These are phyloP conservation scores for Tholera decimalis DNA, from an alignment of 2,888 invertebrate genomes.

Conservation along the genomic window DNA sequence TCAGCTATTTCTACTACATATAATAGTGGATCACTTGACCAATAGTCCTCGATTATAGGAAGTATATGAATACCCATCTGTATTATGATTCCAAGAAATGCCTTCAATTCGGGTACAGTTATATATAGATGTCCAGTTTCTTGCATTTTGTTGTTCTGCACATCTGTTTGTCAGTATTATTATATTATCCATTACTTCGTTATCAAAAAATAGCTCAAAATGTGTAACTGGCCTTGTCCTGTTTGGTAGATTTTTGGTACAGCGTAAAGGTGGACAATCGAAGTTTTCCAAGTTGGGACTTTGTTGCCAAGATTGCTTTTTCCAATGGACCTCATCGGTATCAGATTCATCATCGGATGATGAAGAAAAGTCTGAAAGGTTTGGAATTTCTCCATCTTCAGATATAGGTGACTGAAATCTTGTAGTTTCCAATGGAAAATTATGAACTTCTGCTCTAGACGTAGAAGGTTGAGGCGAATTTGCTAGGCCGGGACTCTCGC, in stretches of 20 bases:
- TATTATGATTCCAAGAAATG: too few species aligned
- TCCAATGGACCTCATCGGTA: slow-evolving; percentile 33
- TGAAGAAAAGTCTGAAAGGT: slow-evolving; percentile 46
- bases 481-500: slow-evolving; percentile 9
- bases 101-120: too few species aligned
- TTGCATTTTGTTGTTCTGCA: slow-evolving; percentile 20
- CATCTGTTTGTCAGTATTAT: slow-evolving; percentile 33
- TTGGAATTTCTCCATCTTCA: slow-evolving; percentile 38
- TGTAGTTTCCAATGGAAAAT: slow-evolving; percentile 35
- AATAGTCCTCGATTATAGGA: slow-evolving; percentile 49
- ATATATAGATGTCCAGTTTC: slow-evolving; percentile 11
- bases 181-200: too few species aligned
- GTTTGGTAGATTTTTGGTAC: too few species aligned
- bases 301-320: too few species aligned
- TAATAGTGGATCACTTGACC: slow-evolving; percentile 62
- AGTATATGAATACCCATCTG: too few species aligned
- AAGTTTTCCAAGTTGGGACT: too few species aligned
- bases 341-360: slow-evolving; percentile 47
- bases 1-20: slow-evolving; percentile 56
- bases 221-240: too few species aligned
- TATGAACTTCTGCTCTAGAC: slow-evolving; percentile 30
- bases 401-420: slow-evolving; percentile 29
- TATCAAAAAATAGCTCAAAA: too few species aligned
- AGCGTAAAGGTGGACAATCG: too few species aligned
- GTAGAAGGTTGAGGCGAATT: slow-evolving; percentile 20